Evolutionary conservation across 2,888 invertebrate genomes (phyloP).

Genomic region (Drosophila siamana): DNA sequence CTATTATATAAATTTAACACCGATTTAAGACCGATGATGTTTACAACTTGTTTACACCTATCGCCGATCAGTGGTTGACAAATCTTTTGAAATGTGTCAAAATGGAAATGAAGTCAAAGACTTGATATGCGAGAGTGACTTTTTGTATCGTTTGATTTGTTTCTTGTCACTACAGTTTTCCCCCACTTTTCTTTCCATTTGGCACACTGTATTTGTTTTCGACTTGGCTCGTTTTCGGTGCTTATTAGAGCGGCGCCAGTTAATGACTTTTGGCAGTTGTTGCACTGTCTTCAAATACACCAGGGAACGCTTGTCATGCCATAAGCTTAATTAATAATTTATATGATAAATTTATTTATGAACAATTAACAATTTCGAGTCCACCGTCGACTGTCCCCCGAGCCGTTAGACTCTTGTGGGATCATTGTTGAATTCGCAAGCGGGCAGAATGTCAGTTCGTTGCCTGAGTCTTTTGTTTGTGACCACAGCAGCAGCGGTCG

Average conservation of each 20-base stretch:
- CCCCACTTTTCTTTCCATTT: not conserved
- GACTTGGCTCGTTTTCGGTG: conserved; percentile 27
- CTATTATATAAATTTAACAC: not conserved
- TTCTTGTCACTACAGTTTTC: not conserved
- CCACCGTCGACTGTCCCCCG: not conserved
- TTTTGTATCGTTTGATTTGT: not conserved
- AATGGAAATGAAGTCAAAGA: not conserved
- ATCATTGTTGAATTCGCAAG: conserved; percentile 7
- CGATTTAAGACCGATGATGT: not conserved
- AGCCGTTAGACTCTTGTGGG: not conserved
- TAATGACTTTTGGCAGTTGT: conserved; percentile 64
- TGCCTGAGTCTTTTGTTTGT: conserved; percentile 47
- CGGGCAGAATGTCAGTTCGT: conserved; percentile 32
- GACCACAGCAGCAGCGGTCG: conserved; percentile 13
- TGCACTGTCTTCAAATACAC: conserved; percentile 24
- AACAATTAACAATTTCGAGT: conserved; percentile 55
- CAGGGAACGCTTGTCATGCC: conserved; percentile 40
- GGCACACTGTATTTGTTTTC: conserved; percentile 36
- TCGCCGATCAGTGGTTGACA: not conserved
- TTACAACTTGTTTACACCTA: not conserved
- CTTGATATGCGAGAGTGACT: not conserved
- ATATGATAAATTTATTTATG: conserved; percentile 69
- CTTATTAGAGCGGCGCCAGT: conserved; percentile 59
- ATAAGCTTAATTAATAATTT: conserved; percentile 62
- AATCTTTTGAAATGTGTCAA: not conserved